Conservation (phyloP, 2,888 invertebrate species). For the Antheraea assamensis region DNA sequence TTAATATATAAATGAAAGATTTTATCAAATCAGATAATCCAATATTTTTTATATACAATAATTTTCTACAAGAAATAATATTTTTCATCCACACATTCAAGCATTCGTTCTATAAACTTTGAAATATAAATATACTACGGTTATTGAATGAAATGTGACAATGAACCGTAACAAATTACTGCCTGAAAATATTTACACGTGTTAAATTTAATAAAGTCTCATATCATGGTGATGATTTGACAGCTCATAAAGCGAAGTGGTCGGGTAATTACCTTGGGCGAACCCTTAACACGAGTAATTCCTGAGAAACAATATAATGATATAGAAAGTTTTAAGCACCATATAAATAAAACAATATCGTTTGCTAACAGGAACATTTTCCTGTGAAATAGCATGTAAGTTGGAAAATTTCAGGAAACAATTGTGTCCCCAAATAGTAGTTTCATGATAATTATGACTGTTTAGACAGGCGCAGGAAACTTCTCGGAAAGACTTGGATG, state of each 20-base stretch:
- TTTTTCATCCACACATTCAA: too few relatives aligned
- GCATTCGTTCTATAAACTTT: too few relatives aligned
- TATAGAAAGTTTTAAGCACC: conserved; percentile 34
- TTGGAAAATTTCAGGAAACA: conserved; percentile 7
- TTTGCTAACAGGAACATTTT: conserved; percentile 8
- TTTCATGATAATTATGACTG: conserved; percentile 12
- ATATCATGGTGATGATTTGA: conserved; percentile 62
- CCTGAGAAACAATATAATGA: conserved; percentile 28
- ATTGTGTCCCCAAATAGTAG: conserved; percentile 9
- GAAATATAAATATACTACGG: too few relatives aligned
- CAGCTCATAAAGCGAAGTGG: conserved; percentile 68
- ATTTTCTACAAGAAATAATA: too few relatives aligned
- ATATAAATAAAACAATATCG: conserved; percentile 33
- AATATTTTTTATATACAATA: too few relatives aligned
- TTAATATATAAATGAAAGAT: too few relatives aligned
- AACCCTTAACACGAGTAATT: conserved; percentile 37
- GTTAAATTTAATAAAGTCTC: conserved; percentile 48
- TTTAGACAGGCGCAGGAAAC: conserved; percentile 20
- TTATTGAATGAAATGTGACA: too few relatives aligned
- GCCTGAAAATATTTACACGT: conserved; percentile 34
- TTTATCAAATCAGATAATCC: too few relatives aligned
- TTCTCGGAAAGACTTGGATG: conserved; percentile 10
- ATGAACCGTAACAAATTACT: neutral
- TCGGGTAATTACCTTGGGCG: conserved; percentile 59
- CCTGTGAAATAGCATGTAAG: neutral